phyloP scores from a whole-genome alignment of 2,888 invertebrate species.

The Spialia ferax region DNA sequence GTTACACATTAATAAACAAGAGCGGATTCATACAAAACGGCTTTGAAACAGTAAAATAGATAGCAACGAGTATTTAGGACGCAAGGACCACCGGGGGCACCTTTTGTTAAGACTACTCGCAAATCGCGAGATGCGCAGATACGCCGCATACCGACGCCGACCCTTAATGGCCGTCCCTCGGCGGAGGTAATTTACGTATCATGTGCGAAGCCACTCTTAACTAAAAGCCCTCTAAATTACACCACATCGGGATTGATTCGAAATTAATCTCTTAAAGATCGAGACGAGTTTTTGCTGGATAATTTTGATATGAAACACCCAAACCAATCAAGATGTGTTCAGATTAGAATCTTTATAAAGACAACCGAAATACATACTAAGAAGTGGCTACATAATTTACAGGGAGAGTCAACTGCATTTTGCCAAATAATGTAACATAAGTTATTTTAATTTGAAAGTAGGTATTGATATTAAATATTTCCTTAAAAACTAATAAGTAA shows the following conservation, averaged over 20 bases:
- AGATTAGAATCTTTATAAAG: neutral
- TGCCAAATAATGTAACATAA: no score
- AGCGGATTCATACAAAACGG: neutral
- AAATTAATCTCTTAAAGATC: conserved; percentile 75
- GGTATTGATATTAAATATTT: no score
- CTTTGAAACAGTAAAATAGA: conserved; percentile 66
- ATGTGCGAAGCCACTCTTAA: conserved; percentile 83
- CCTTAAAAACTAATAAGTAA: no score
- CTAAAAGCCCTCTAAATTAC: conserved; percentile 84
- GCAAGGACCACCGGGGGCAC: conserved; percentile 78
- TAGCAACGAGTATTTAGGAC: conserved; percentile 57
- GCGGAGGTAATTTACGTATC: conserved; percentile 82
- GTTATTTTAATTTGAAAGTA: no score
- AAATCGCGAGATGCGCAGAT: conserved; percentile 82
- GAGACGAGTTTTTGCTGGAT: conserved; percentile 42
- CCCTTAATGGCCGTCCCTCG: conserved; percentile 79
- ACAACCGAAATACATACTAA: no score
- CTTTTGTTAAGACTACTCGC: conserved; percentile 80
- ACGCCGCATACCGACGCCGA: conserved; percentile 77
- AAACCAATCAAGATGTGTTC: neutral
- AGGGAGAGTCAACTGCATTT: no score
- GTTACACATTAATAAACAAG: conserved; percentile 1
- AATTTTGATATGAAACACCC: conserved; percentile 33
- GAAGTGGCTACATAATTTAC: no score
- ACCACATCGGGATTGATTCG: conserved; percentile 78